Evolutionary conservation across 2,113 vertebrate species (phyloP), one percentile per base, ranked within the genome.

Genomic region (Camarhynchus parvulus): DNA sequence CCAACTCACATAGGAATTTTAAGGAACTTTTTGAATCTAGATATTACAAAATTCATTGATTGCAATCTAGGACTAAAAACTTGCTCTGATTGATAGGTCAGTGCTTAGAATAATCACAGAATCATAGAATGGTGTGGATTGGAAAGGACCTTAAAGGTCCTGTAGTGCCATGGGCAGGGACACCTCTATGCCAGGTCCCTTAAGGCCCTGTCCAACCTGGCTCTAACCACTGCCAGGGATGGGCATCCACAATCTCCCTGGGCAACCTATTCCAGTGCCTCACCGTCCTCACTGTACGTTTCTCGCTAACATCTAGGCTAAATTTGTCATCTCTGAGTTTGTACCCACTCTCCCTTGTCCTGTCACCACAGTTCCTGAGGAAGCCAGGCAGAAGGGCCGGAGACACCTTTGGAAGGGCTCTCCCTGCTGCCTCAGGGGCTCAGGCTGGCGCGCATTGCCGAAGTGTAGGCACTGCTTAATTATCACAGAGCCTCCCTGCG

Each of bases 281-380:
- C 39, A 39, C 20, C 28, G 53, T 11, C 52, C 24, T 53, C 69
- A 24, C 46, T 30, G 5, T 11, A 30, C 24, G 9, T 42, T 31
- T 31, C 20, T 35, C 27, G 35, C 42, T 22, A 15, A 13, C 21
- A 37, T 15, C 9, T 42, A 35, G 35, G 14, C 31, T 56, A 15
- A 10, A 21, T 47, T 39, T 25, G 4, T 30, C 13, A 9, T 55
- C 20, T 56, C 17, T 27, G 33, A 3, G 56, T 62, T 47, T 30
- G 41, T 25, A 35, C 56, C 13, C 49, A 1, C 50, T 63, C 9
- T 10, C 11, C n/a, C 9, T 11, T 25, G 47, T 46, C 4, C 47
- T 8, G 1, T 16, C 30, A 6, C 22, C 47, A 0, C 13, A 0
- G 31, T 7, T 56, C 35, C 27, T 19, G 67, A 9, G 0, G 5